Percentiles rank a stretch among this genome's conserved stretches.
phyloP scores from a whole-genome alignment of 2,888 invertebrate species.

The Trichogramma dendrolimi region DNA sequence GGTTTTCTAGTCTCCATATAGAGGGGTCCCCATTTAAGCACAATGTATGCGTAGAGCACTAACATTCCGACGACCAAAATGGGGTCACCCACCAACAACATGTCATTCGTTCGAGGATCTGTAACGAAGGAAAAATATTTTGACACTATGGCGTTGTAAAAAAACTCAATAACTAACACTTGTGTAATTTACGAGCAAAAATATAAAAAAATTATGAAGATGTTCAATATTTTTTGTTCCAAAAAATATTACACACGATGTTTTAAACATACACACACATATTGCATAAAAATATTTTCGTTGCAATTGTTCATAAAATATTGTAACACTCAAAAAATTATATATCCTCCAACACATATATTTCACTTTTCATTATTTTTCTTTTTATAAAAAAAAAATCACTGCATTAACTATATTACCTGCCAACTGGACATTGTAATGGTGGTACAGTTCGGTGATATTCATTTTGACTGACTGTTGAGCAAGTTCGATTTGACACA shows the following conservation, averaged over 20 bases:
- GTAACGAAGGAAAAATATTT: constrained; percentile 29
- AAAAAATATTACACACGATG: no score
- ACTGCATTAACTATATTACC: constrained; percentile 15
- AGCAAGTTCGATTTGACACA: neutral
- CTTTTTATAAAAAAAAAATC: neutral
- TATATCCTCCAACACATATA: neutral
- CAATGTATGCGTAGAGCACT: constrained; percentile 56
- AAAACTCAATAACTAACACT: no score
- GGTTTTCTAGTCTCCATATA: constrained; percentile 70
- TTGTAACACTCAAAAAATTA: neutral
- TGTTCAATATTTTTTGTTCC: no score
- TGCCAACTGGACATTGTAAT: constrained; percentile 25
- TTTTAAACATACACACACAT: no score
- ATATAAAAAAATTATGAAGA: no score
- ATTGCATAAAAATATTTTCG: neutral
- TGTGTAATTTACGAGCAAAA: no score
- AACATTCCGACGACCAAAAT: constrained; percentile 57
- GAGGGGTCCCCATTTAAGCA: constrained; percentile 59
- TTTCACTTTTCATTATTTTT: neutral
- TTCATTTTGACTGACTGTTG: constrained; percentile 19
- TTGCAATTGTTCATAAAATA: neutral
- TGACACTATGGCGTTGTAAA: no score
- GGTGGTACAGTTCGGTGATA: constrained; percentile 19
- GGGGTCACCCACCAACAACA: constrained; percentile 64
- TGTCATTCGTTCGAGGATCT: constrained; percentile 63